A percentile compares a stretch with the other conserved stretches of the same genome.
Evolutionary conservation across 2,888 invertebrate species (phyloP).

Genomic region (Quadroppia sp.): DNA sequence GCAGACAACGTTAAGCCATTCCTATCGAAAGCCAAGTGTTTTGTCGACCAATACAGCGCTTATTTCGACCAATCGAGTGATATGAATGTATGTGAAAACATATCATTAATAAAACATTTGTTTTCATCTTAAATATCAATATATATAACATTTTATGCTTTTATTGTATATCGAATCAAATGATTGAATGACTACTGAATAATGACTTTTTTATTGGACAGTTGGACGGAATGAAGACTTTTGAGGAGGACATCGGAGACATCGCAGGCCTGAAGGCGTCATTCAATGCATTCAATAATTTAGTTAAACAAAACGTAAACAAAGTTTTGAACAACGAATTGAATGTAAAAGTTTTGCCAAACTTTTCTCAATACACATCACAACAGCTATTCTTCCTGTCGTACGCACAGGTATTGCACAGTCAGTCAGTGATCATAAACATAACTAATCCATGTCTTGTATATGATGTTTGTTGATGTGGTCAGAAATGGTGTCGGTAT

Average conservation of each 20-base stretch:
- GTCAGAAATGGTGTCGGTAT: conserved; percentile 42
- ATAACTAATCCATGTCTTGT: no score
- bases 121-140: neutral
- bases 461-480: neutral
- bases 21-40: conserved; percentile 40
- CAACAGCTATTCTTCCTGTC: conserved; percentile 40
- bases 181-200: neutral
- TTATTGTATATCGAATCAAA: neutral
- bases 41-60: conserved; percentile 41
- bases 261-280: conserved; percentile 39
- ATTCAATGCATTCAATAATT: conserved; percentile 36
- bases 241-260: conserved; percentile 41
- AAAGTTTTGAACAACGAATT: conserved; percentile 15
- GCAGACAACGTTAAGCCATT: conserved; percentile 25
- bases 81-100: conserved; percentile 36
- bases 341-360: conserved; percentile 31
- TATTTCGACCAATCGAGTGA: conserved; percentile 39
- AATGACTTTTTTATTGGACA: neutral
- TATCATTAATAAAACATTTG: conserved; percentile 22
- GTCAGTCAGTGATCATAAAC: no score
- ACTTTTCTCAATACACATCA: conserved; percentile 26
- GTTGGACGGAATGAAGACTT: conserved; percentile 41
- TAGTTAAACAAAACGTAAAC: conserved; percentile 10
- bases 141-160: no score
- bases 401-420: conserved; percentile 37